phyloP scores from a whole-genome alignment of 2,888 invertebrate species.

The Steinernema hermaphroditum region DNA sequence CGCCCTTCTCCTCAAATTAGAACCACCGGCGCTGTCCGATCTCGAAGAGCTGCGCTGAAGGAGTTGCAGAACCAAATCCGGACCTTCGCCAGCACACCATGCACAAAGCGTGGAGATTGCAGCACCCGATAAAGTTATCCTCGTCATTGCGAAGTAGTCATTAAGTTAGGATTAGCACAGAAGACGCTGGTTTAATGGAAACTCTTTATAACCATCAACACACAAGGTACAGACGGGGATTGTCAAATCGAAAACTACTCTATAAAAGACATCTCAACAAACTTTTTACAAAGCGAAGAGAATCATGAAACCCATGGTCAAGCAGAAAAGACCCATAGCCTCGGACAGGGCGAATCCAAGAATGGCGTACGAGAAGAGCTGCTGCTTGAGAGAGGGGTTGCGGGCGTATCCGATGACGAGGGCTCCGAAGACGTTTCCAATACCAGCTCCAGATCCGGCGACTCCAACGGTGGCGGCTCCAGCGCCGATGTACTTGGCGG shows the following conservation, averaged over 20 bases:
- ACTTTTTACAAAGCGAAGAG: slow-evolving; percentile 84
- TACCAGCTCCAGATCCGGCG: slow-evolving; percentile 95
- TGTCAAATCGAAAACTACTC: slow-evolving; percentile 5
- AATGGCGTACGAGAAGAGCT: slow-evolving; percentile 96
- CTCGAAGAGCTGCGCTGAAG: too few species aligned
- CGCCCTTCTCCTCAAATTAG: too few species aligned
- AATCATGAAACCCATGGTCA: slow-evolving; percentile 98
- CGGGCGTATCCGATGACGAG: slow-evolving; percentile 87
- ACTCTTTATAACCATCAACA: slow-evolving; percentile 24
- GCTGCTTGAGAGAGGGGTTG: slow-evolving; percentile 94
- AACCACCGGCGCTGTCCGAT: too few species aligned
- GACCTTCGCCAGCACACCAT: not conserved
- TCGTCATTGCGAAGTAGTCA: not conserved
- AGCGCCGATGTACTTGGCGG: slow-evolving; percentile 89
- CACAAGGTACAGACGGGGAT: slow-evolving; percentile 19
- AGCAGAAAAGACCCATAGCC: slow-evolving; percentile 99
- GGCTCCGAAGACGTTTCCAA: slow-evolving; percentile 94
- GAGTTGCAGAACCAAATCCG: too few species aligned
- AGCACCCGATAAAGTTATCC: not conserved
- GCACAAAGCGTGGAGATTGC: not conserved
- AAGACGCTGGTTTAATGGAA: not conserved
- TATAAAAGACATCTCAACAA: not conserved
- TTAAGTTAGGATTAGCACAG: slow-evolving; percentile 1
- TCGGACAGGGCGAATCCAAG: slow-evolving; percentile 93
- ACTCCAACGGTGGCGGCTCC: slow-evolving; percentile 99